These are phyloP conservation scores for Capitulum mitella DNA, from an alignment of 2,888 invertebrate species.

Conservation along the genomic window DNA sequence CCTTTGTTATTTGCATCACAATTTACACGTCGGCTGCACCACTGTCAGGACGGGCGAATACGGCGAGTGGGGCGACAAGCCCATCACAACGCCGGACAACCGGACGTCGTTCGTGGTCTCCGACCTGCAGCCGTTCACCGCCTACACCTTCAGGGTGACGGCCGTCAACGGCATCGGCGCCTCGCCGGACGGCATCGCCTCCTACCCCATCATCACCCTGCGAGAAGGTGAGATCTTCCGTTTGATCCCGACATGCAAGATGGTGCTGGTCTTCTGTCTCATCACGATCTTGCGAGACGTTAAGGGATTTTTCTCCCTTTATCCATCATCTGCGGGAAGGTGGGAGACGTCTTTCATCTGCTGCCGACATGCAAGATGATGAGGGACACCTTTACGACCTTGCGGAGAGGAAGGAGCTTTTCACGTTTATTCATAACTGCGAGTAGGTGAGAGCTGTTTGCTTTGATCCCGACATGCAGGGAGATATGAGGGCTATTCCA, in stretches of 20 bases:
- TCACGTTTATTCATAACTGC: too few species aligned
- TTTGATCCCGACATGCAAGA: neutral
- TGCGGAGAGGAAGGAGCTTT: neutral
- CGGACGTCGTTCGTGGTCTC: conserved; percentile 49
- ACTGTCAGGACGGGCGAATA: neutral
- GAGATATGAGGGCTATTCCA: too few species aligned
- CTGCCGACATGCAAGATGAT: too few species aligned
- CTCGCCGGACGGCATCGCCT: conserved; percentile 60
- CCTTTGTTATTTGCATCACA: too few species aligned
- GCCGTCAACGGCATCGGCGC: conserved; percentile 64
- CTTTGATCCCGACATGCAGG: too few species aligned
- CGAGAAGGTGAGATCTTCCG: conserved; percentile 51
- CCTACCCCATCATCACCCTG: conserved; percentile 64
- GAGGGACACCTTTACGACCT: neutral
- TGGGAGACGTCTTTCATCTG: too few species aligned
- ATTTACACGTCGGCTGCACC: too few species aligned
- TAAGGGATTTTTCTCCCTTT: too few species aligned
- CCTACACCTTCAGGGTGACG: conserved; percentile 64
- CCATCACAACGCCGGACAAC: conserved; percentile 31
- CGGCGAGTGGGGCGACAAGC: conserved; percentile 25
- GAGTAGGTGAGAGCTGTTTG: conserved; percentile 54
- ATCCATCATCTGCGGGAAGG: too few species aligned
- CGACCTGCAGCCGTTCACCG: conserved; percentile 61
- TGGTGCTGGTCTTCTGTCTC: neutral
- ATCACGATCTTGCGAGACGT: conserved; percentile 58